phyloP scores from a whole-genome alignment of 1,140 invertebrate species.

The Subanguina moxae region DNA sequence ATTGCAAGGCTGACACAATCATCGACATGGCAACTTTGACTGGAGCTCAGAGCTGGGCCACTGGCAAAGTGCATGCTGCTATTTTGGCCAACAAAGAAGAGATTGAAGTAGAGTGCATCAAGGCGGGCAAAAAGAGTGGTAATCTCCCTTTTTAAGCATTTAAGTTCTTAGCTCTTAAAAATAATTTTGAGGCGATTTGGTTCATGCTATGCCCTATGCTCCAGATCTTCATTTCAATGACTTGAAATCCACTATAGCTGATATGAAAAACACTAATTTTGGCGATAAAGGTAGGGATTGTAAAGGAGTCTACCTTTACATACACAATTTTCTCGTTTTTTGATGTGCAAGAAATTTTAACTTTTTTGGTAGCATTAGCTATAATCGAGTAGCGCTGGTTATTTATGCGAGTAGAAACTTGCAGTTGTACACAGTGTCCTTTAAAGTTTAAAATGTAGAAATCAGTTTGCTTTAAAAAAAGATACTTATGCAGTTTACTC shows the following conservation, averaged over 20 bases:
- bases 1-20: slow-evolving; percentile 72
- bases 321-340: no score
- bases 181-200: slow-evolving; percentile 30
- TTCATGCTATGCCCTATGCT: slow-evolving; percentile 76
- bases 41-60: slow-evolving; percentile 79
- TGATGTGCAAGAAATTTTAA: no score
- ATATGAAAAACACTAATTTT: slow-evolving; percentile 84
- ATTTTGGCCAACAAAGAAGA: slow-evolving; percentile 71
- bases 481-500: no score
- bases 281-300: slow-evolving; percentile 57
- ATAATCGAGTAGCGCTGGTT: no score
- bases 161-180: not conserved
- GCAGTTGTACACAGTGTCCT: no score
- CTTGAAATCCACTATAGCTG: slow-evolving; percentile 73
- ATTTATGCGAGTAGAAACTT: no score
- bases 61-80: slow-evolving; percentile 79
- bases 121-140: slow-evolving; percentile 66
- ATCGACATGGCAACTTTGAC: slow-evolving; percentile 85
- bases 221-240: slow-evolving; percentile 84
- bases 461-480: no score
- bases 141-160: slow-evolving; percentile 1
- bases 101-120: slow-evolving; percentile 67
- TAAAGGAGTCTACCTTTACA: no score
- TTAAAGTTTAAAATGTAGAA: no score
- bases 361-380: no score